phyloP scores from a whole-genome alignment of 2,888 invertebrate species.

The Thymelicus acteon region DNA sequence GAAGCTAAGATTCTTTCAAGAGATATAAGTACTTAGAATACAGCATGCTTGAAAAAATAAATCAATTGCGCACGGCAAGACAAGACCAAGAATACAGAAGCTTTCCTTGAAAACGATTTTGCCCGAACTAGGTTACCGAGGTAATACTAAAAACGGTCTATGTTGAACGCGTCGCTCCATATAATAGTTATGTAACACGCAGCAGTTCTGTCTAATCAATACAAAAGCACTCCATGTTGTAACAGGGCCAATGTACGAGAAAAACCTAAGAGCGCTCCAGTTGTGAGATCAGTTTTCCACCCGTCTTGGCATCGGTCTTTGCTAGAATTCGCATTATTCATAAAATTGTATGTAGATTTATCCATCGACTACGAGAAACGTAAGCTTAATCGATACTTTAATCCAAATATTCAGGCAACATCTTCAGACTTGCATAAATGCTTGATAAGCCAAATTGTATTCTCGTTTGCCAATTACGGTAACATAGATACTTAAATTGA shows the following conservation, averaged over 20 bases:
- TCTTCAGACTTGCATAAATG: background rate
- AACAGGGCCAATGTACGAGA: slow-evolving; percentile 72
- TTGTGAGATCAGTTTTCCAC: slow-evolving; percentile 42
- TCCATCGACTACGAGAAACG: slow-evolving; percentile 18
- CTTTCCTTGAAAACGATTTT: slow-evolving; percentile 38
- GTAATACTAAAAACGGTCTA: slow-evolving; percentile 57
- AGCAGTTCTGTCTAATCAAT: slow-evolving; percentile 79
- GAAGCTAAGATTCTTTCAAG: background rate
- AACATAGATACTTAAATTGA: background rate
- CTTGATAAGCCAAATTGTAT: slow-evolving; percentile 15
- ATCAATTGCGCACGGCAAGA: slow-evolving; percentile 27
- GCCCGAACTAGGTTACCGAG: slow-evolving; percentile 49
- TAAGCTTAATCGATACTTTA: slow-evolving; percentile 16
- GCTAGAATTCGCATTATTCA: slow-evolving; percentile 51
- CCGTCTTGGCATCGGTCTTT: slow-evolving; percentile 52
- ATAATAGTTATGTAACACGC: slow-evolving; percentile 70
- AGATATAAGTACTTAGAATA: background rate
- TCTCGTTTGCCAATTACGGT: background rate
- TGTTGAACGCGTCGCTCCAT: slow-evolving; percentile 63
- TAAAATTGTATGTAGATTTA: slow-evolving; percentile 22
- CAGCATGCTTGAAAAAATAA: slow-evolving; percentile 19
- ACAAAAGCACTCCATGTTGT: slow-evolving; percentile 70
- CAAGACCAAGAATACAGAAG: slow-evolving; percentile 39
- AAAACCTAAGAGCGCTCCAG: slow-evolving; percentile 58
- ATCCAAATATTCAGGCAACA: slow-evolving; percentile 18